phyloP scores from a whole-genome alignment of 2,113 vertebrate species.

The Arvicanthis niloticus region DNA sequence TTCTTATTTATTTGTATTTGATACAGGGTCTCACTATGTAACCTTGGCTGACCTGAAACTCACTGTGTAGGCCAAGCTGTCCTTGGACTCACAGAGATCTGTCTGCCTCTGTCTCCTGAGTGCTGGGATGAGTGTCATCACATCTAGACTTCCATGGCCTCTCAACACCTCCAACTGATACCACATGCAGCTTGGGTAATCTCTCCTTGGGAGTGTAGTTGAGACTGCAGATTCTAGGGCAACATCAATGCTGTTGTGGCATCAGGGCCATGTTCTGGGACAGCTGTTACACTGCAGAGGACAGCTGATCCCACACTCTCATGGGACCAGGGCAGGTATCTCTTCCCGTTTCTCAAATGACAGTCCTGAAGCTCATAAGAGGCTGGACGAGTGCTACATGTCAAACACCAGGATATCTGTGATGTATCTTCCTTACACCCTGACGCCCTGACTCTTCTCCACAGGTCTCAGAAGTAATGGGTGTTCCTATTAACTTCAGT shows the following conservation, averaged over 20 bases:
- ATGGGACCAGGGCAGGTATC: background rate
- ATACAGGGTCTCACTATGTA: background rate
- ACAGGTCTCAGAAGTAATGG: background rate
- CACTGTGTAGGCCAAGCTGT: too few species aligned
- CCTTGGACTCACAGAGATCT: background rate
- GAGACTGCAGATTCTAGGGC: background rate
- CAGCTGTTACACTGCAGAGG: background rate
- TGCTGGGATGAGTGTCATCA: background rate
- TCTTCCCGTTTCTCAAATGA: background rate
- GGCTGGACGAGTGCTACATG: background rate
- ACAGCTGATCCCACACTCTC: background rate
- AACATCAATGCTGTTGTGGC: background rate
- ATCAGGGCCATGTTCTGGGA: background rate
- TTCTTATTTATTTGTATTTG: background rate
- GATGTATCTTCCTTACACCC: background rate
- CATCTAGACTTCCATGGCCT: background rate
- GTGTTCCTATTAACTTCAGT: background rate
- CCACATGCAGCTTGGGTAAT: background rate
- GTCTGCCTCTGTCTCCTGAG: background rate
- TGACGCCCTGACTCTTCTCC: background rate
- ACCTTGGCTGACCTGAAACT: background rate
- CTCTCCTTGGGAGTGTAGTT: background rate
- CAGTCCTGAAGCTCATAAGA: background rate
- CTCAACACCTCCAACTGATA: background rate
- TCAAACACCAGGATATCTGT: background rate